Evolutionary conservation across 2,888 invertebrate genomes (phyloP), one percentile per base, ranked within the genome.

Genomic region (Lepidonotus clava): DNA sequence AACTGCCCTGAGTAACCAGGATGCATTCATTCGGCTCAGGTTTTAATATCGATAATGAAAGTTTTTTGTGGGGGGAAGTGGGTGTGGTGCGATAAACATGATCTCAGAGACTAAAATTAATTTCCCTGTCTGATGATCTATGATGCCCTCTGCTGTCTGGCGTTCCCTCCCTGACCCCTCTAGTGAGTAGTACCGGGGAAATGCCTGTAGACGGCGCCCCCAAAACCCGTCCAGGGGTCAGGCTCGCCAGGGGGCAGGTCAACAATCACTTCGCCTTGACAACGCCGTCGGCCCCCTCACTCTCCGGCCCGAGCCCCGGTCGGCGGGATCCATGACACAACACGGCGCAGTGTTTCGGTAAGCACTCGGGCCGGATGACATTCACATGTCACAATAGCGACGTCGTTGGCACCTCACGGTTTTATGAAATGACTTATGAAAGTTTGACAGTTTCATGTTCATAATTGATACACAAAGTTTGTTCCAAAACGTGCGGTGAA

Each of bases 221-320:
- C 11, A 11, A 56, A n/a, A 56, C 11, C 56, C 56, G 18, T 34
- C 18, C 21, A 21, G 36, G 71, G 71, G 71, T 71, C 71, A 71
- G 34, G 38, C 71, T 21, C 34, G 71, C 71, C 36, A 71, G 71
- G 71, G 71, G 71, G 71, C 71, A 71, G 71, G 71, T 71, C 71
- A 71, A 71, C 71, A 71, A 71, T 71, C 71, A 71, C 71, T 71
- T 71, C 71, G 38, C 36, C 38, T 8, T 6, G 67, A 67, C 34
- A 34, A 24, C 61, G 2, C 53, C n/a, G n/a, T n/a, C n/a, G n/a
- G n/a, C n/a, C 53, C 53, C 53, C n/a, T 53, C 1, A n/a, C 21
- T 53, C 18, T 46, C 46, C 46, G 18, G n/a, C n/a, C n/a, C n/a
- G n/a, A n/a, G n/a, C n/a, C n/a, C n/a, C n/a, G n/a, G n/a, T n/a